phyloP scores from a whole-genome alignment of 2,888 invertebrate genomes.

The Stramonita haemastoma region DNA sequence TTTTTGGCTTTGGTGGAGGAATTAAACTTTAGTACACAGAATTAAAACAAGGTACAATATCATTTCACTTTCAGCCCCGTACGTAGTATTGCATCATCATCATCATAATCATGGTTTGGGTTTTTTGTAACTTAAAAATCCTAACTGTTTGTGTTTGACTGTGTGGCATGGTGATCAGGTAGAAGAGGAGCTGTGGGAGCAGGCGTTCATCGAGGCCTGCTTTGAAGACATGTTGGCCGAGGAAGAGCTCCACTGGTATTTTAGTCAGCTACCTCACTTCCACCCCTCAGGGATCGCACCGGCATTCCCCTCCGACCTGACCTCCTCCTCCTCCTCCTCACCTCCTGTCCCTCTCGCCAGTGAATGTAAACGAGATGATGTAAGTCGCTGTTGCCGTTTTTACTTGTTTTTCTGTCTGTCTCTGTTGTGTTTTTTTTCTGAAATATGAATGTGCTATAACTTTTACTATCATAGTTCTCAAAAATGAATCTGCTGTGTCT shows the following conservation, averaged over 20 bases:
- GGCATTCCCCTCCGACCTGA: neutral
- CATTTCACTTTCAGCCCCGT: no score
- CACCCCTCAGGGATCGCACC: neutral
- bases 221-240: slow-evolving; percentile 72
- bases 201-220: slow-evolving; percentile 71
- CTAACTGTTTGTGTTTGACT: neutral
- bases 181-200: slow-evolving; percentile 71
- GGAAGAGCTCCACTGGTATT: slow-evolving; percentile 57
- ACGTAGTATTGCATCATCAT: no score
- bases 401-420: no score
- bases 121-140: neutral
- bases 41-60: no score
- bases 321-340: neutral
- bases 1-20: no score
- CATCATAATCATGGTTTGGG: no score
- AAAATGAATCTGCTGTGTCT: no score
- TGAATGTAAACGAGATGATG: slow-evolving; percentile 28
- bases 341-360: neutral
- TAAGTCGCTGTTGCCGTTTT: neutral
- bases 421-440: no score
- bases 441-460: no score
- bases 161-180: slow-evolving; percentile 54
- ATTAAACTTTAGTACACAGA: no score
- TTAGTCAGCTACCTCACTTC: slow-evolving; percentile 36
- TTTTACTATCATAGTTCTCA: no score